Evolutionary conservation across 2,797 vertebrate species (phyloP), one percentile per base, ranked within the genome.

Genomic region (Balearica regulorum): DNA sequence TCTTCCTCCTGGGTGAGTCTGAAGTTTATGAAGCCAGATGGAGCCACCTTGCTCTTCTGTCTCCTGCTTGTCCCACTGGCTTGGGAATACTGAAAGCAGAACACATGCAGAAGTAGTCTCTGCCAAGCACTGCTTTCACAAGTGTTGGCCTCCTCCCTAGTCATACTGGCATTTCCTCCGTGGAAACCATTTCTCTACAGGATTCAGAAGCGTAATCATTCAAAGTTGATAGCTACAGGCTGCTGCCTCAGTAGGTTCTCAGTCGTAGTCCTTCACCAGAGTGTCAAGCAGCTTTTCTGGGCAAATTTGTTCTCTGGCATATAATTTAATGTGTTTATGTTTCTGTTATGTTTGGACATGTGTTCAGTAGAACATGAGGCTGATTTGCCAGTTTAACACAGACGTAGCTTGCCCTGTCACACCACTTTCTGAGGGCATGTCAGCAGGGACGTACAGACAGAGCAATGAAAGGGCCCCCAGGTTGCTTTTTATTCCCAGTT

Each of bases 281-380:
- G 49, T 41, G 55, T 82, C 77, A 93, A 87, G 62, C 53, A 70
- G 48, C n/a, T 87, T 93, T 89, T 83, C 58, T 48, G 66, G 55
- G 77, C n/a, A 90, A 68, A 93, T 84, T 73, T 85, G 31, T 90
- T 81, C 37, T 66, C 58, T 90, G 58, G 35, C 58, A 82, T 66
- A 33, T 94, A 43, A 93, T 91, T 94, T 68, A 57, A 31, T 66
- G 62, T 1, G 11, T 88, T 94, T 83, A 46, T 81, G 49, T 68
- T 94, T 94, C 84, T 87, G 58, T 87, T 89, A 41, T 25, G 51
- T 86, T 96, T 94, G 90, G 85, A 87, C 37, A 44, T 11, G 11
- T 41, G 58, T 44, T 95, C 83, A 66, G 66, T 62, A 83, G 80
- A 91, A 91, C 10, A 48, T 5, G 15, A 76, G 62, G 54, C 2